Evolutionary conservation across 1,140 invertebrate genomes (phyloP).

Genomic region (Calosoma granatense): DNA sequence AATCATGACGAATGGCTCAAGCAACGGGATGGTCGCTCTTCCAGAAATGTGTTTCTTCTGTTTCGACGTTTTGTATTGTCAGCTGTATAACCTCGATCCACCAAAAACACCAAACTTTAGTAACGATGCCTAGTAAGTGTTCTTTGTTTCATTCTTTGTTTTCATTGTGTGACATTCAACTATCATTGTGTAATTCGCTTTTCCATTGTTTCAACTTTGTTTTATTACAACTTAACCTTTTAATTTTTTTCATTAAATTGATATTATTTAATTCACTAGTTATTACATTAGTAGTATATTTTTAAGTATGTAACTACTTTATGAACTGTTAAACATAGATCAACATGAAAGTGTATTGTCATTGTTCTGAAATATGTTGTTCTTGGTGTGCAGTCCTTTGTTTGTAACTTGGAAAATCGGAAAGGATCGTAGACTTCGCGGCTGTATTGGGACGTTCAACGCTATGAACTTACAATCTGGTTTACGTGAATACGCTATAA

Average conservation of each 20-base stretch:
- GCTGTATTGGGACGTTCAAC: conserved; percentile 94
- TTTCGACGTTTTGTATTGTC: conserved; percentile 92
- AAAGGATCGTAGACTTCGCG: conserved; percentile 78
- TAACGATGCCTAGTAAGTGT: conserved; percentile 94
- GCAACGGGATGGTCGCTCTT: conserved; percentile 60
- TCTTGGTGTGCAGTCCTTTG: conserved; percentile 86
- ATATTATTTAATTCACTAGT: neutral
- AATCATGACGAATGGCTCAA: conserved; percentile 31
- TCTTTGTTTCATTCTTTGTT: conserved; percentile 39
- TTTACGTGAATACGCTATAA: conserved; percentile 91
- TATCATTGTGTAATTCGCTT: neutral
- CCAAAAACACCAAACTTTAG: conserved; percentile 84
- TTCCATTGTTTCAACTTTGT: neutral
- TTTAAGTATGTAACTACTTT: no score
- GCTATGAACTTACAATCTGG: conserved; percentile 89
- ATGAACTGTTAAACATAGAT: no score
- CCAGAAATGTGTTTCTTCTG: conserved; percentile 97
- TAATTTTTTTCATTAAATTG: neutral
- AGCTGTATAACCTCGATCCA: conserved; percentile 84
- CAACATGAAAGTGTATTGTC: no score
- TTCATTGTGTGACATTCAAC: conserved; percentile 34
- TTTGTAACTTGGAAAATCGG: conserved; percentile 99
- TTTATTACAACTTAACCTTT: neutral
- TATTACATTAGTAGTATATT: neutral
- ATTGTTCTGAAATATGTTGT: no score